Evolutionary conservation across 2,797 vertebrate species (phyloP).

Genomic region (Crypturellus tataupa): DNA sequence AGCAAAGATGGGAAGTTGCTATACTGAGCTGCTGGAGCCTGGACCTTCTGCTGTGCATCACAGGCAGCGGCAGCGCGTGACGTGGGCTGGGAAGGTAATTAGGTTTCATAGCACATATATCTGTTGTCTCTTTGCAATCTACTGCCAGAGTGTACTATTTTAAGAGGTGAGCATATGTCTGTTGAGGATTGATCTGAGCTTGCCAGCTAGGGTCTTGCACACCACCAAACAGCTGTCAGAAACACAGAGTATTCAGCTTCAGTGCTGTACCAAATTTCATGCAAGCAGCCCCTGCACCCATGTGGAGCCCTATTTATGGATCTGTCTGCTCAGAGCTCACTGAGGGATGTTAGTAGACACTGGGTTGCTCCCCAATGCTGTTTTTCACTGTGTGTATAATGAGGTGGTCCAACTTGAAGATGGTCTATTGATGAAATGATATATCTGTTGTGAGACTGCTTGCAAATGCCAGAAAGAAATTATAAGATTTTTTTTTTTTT

Average conservation of each 20-base stretch:
- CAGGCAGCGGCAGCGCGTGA: not conserved
- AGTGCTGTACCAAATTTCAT: not conserved
- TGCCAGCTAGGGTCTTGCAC: not conserved
- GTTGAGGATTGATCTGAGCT: slow-evolving; percentile 43
- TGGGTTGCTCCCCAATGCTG: not conserved
- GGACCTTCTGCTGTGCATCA: not conserved
- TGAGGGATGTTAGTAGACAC: not conserved
- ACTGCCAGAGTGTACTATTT: slow-evolving; percentile 61
- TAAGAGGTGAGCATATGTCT: slow-evolving; percentile 49
- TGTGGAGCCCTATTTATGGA: not conserved
- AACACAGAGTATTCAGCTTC: not conserved
- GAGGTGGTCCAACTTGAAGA: not conserved
- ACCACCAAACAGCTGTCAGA: slow-evolving; percentile 49
- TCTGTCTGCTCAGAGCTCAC: not conserved
- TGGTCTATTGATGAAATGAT: not conserved
- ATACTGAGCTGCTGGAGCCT: not conserved
- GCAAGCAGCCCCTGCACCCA: not conserved
- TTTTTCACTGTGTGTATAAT: not conserved
- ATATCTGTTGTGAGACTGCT: not conserved
- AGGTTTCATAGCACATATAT: slow-evolving; percentile 8
- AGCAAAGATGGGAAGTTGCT: not conserved
- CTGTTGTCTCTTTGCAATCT: slow-evolving; percentile 39
- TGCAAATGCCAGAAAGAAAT: not conserved
- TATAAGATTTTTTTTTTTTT: not conserved
- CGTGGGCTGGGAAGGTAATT: not conserved